phyloP scores from a whole-genome alignment of 2,113 vertebrate species.

The Myotis lucifugus region DNA sequence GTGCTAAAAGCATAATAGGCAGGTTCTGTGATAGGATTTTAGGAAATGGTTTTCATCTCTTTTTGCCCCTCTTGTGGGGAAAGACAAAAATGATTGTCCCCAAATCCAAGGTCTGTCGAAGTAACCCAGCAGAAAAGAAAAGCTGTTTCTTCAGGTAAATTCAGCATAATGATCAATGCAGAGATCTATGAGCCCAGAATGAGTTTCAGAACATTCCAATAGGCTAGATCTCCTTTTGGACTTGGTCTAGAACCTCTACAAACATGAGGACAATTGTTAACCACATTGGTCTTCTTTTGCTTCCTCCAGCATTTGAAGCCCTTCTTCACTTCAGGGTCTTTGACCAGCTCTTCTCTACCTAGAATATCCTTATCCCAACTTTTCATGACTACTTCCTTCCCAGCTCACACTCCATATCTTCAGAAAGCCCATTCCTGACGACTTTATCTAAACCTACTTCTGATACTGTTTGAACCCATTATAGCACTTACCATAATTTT shows the following conservation, averaged over 20 bases:
- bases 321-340: neutral
- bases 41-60: conserved; percentile 20
- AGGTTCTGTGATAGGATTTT: neutral
- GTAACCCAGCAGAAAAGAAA: neutral
- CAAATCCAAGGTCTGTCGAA: neutral
- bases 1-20: neutral
- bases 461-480: neutral
- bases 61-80: neutral
- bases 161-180: neutral
- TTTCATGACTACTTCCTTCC: neutral
- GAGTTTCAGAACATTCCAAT: neutral
- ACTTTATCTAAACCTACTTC: conserved; percentile 11
- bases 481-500: neutral
- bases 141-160: neutral
- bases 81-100: conserved; percentile 12
- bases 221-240: conserved; percentile 11
- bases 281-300: neutral
- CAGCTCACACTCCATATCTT: neutral
- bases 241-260: neutral
- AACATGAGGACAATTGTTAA: neutral
- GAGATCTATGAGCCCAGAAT: neutral
- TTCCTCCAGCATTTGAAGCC: neutral
- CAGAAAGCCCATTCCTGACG: neutral
- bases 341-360: neutral
- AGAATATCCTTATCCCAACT: conserved; percentile 3